Conservation (phyloP, 2,888 invertebrate species). For the Eupithecia subfuscata region DNA sequence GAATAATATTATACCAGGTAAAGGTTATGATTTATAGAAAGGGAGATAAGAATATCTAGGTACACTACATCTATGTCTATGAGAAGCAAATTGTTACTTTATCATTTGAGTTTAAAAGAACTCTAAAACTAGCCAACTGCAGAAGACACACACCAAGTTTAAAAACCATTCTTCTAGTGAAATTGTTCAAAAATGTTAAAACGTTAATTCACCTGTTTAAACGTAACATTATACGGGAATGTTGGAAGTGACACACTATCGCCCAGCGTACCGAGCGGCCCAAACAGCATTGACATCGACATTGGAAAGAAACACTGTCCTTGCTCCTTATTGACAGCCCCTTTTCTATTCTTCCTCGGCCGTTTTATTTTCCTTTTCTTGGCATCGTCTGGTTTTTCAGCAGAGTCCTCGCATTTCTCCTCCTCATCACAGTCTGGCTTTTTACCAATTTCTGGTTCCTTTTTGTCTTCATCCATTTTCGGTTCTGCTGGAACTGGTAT, state of each 20-base stretch:
- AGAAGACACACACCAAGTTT: not conserved
- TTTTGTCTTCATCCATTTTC: slow-evolving; percentile 66
- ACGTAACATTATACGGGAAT: slow-evolving; percentile 96
- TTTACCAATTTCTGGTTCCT: slow-evolving; percentile 65
- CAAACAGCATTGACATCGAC: slow-evolving; percentile 94
- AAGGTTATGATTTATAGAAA: too few species aligned
- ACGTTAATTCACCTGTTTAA: slow-evolving; percentile 88
- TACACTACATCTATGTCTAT: not conserved
- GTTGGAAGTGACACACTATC: slow-evolving; percentile 77
- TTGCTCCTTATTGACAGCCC: slow-evolving; percentile 67
- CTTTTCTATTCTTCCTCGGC: slow-evolving; percentile 74
- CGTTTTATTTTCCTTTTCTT: slow-evolving; percentile 69
- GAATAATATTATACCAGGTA: too few species aligned
- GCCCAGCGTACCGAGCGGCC: slow-evolving; percentile 87
- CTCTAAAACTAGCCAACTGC: not conserved
- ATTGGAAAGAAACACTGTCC: slow-evolving; percentile 88
- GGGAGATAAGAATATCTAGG: not conserved
- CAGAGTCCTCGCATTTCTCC: slow-evolving; percentile 68
- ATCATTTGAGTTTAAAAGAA: not conserved
- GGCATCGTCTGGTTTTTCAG: slow-evolving; percentile 59
- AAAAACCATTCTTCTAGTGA: not conserved
- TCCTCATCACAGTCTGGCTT: slow-evolving; percentile 67
- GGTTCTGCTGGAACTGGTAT: slow-evolving; percentile 74
- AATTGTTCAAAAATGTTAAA: not conserved
- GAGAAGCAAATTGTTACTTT: not conserved